phyloP scores from a whole-genome alignment of 1,140 invertebrate genomes.

The Drosophila orena region DNA sequence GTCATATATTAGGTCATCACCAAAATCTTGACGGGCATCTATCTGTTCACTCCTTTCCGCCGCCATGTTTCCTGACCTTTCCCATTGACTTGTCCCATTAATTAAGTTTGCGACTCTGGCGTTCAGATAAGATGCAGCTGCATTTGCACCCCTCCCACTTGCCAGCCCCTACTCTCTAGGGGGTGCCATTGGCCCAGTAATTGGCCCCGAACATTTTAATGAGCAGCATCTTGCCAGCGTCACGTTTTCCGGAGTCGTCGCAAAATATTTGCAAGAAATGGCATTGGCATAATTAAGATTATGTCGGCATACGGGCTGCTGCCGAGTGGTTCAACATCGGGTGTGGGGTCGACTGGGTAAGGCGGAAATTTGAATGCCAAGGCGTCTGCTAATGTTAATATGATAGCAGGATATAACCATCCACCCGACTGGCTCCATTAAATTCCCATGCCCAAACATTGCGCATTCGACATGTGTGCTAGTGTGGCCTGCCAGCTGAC shows the following conservation, averaged over 20 bases:
- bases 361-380: conserved; percentile 78
- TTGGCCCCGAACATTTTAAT: conserved; percentile 79
- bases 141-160: conserved; percentile 18
- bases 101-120: conserved; percentile 53
- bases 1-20: background rate
- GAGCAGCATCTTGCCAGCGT: conserved; percentile 63
- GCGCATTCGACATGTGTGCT: conserved; percentile 31
- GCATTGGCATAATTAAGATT: conserved; percentile 69
- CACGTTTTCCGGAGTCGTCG: conserved; percentile 56
- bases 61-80: conserved; percentile 9
- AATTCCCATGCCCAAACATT: conserved; percentile 60
- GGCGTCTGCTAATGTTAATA: conserved; percentile 57
- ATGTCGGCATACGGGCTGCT: conserved; percentile 7
- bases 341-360: conserved; percentile 23
- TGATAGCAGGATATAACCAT: conserved; percentile 50
- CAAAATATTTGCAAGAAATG: conserved; percentile 74
- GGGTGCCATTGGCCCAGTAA: conserved; percentile 61
- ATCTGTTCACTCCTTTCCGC: background rate
- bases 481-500: conserved; percentile 44
- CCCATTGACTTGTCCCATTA: conserved; percentile 39
- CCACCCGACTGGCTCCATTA: conserved; percentile 33
- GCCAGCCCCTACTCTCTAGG: background rate
- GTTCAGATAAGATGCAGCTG: conserved; percentile 45
- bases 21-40: conserved; percentile 13
- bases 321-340: background rate